phyloP scores from a whole-genome alignment of 2,797 vertebrate genomes.

The Leptoclinus maculatus region DNA sequence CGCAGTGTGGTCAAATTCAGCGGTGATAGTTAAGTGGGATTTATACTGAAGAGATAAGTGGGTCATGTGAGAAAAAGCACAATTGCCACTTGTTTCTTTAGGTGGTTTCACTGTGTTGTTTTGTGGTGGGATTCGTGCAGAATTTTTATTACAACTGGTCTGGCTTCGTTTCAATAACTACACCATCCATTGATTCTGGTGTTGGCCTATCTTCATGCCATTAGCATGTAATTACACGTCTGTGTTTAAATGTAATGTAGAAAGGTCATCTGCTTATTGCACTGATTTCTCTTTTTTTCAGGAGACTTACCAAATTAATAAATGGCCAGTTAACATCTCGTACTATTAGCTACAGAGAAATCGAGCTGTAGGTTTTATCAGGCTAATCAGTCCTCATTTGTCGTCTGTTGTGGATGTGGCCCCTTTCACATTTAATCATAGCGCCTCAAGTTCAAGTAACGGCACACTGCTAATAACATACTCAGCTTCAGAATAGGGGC shows the following conservation, averaged over 20 bases:
- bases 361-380: neutral
- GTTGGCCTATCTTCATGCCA: conserved; percentile 19
- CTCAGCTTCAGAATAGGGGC: conserved; percentile 10
- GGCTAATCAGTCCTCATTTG: neutral
- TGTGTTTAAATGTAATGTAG: conserved; percentile 17
- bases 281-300: neutral
- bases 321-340: neutral
- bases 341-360: conserved; percentile 6
- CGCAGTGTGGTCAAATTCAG: conserved; percentile 31
- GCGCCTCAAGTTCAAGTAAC: conserved; percentile 7
- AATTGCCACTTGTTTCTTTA: conserved; percentile 42
- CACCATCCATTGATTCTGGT: conserved; percentile 34
- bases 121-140: conserved; percentile 33
- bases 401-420: neutral
- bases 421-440: conserved; percentile 9
- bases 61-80: conserved; percentile 47
- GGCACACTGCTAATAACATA: conserved; percentile 1
- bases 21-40: conserved; percentile 40
- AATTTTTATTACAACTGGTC: conserved; percentile 32
- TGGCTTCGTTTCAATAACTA: conserved; percentile 28
- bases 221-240: conserved; percentile 34
- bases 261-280: conserved; percentile 4
- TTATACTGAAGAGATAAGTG: conserved; percentile 34
- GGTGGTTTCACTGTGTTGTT: conserved; percentile 44
- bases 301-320: neutral